Evolutionary conservation across 2,888 invertebrate genomes (phyloP).

Genomic region (Ashinkailepas kermadecensis): DNA sequence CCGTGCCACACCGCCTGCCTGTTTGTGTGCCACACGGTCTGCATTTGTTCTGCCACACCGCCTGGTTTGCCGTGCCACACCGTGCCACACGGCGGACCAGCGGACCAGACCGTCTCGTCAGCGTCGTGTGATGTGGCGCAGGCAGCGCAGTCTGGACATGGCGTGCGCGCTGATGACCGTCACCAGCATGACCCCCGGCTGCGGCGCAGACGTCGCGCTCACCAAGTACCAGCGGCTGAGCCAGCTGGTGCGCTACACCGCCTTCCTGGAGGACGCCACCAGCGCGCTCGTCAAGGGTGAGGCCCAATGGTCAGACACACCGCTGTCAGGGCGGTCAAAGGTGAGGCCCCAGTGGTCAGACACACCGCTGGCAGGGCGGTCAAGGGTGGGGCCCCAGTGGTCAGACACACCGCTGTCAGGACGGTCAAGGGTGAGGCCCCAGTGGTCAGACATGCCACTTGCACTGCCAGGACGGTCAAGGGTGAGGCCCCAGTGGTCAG

Average conservation of each 20-base stretch:
- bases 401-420: background rate
- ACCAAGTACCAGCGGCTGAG: constrained; percentile 18
- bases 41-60: background rate
- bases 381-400: background rate
- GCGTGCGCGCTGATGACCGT: constrained; percentile 12
- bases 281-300: constrained; percentile 10
- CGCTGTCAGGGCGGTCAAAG: background rate
- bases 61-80: too few relatives aligned
- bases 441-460: background rate
- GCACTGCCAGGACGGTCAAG: too few relatives aligned
- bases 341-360: background rate
- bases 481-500: background rate
- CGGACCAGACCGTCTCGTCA: too few relatives aligned
- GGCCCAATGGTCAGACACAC: background rate
- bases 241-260: constrained; percentile 14
- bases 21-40: background rate
- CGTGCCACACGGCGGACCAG: too few relatives aligned
- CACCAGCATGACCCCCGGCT: constrained; percentile 2
- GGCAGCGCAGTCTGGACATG: background rate
- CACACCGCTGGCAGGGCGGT: too few relatives aligned
- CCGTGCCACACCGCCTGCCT: background rate
- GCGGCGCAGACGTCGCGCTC: background rate
- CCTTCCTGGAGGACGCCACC: constrained; percentile 20
- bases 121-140: background rate
- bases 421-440: background rate